Conservation (phyloP, 2,797 vertebrate genomes). For the Morus bassanus region DNA sequence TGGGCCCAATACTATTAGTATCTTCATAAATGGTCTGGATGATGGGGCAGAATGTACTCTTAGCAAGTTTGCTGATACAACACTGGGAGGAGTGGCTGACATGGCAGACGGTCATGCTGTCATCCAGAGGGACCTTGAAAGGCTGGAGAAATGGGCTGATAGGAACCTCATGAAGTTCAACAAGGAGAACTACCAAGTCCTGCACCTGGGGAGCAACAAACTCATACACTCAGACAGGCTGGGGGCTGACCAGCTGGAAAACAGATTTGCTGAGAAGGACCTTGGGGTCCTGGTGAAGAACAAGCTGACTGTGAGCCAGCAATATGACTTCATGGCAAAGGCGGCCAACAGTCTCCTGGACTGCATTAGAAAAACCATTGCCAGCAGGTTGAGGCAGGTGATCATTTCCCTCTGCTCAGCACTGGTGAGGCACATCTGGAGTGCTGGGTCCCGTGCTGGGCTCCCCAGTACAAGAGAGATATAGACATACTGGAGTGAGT, state of each 20-base stretch:
- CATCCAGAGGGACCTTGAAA: neutral
- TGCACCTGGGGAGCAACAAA: fast-evolving
- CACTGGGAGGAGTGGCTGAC: neutral
- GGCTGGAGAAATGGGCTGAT: neutral
- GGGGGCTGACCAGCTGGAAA: neutral
- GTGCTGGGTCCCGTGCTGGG: neutral
- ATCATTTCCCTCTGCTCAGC: neutral
- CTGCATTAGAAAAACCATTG: neutral
- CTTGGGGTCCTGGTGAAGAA: neutral
- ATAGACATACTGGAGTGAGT: neutral
- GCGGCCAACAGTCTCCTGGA: neutral
- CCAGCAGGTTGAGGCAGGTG: neutral
- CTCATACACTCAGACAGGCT: fast-evolving
- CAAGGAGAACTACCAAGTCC: neutral
- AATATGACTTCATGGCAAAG: neutral
- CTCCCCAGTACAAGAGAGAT: neutral
- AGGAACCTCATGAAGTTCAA: neutral
- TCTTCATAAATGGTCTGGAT: neutral
- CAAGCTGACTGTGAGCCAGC: neutral
- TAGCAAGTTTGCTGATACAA: neutral
- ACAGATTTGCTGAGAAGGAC: neutral
- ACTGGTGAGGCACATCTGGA: neutral
- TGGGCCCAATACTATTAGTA: neutral
- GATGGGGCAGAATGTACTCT: neutral
- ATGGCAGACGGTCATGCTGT: neutral